These are phyloP conservation scores for Zaprionus inermis DNA, from an alignment of 1,140 invertebrate genomes.

Conservation along the genomic window DNA sequence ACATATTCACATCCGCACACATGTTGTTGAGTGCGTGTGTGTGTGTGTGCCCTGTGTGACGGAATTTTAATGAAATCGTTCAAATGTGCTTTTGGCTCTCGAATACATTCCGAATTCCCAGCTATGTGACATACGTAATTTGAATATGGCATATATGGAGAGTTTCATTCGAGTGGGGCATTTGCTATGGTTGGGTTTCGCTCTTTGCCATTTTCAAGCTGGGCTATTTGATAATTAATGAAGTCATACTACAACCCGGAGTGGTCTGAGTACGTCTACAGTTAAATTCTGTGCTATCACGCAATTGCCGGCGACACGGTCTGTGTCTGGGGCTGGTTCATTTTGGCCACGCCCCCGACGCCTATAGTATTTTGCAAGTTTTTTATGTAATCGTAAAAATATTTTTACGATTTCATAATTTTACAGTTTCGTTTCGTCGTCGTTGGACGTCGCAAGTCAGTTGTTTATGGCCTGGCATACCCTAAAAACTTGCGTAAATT, in stretches of 20 bases:
- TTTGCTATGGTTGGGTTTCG: conserved; percentile 29
- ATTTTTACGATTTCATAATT: conserved; percentile 83
- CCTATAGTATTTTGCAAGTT: conserved; percentile 64
- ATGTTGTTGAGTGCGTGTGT: not conserved
- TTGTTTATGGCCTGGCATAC: conserved; percentile 63
- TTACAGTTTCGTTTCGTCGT: conserved; percentile 62
- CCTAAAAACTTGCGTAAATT: conserved; percentile 23
- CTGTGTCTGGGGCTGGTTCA: conserved; percentile 28
- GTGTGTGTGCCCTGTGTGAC: conserved; percentile 26
- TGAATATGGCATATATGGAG: conserved; percentile 54
- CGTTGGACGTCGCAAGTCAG: conserved; percentile 35
- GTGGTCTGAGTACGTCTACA: conserved; percentile 55
- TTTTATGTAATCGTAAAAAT: conserved; percentile 83
- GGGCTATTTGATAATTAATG: conserved; percentile 77
- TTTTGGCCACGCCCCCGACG: conserved; percentile 55
- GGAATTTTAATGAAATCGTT: conserved; percentile 72
- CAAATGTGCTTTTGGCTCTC: conserved; percentile 54
- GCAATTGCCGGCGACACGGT: conserved; percentile 59
- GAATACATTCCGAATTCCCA: conserved; percentile 3
- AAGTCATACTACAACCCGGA: conserved; percentile 57
- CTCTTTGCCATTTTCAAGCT: conserved; percentile 62
- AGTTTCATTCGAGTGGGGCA: conserved; percentile 18
- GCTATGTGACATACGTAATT: conserved; percentile 65
- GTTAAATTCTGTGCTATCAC: conserved; percentile 78
- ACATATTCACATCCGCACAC: conserved; percentile 50